Percentiles rank a stretch among this genome's conserved stretches.
Evolutionary conservation across 2,113 vertebrate genomes (phyloP).

Genomic region (Psittacula cyanocephala): DNA sequence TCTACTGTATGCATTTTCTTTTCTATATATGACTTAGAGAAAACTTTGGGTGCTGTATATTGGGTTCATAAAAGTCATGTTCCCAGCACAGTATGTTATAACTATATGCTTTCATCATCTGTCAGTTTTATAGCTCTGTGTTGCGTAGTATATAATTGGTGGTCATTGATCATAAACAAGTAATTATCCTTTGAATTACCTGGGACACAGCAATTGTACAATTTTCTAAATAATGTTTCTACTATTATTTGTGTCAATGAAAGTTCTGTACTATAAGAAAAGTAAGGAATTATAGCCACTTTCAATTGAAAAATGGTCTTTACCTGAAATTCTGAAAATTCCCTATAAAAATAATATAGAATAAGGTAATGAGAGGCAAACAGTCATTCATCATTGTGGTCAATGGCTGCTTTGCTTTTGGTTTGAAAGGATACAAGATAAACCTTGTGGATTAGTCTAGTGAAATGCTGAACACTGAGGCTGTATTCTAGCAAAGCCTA

Average conservation of each 20-base stretch:
- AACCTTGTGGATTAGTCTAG: background rate
- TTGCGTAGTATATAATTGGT: constrained; percentile 2
- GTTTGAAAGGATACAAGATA: background rate
- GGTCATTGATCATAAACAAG: constrained; percentile 51
- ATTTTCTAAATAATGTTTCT: constrained; percentile 37
- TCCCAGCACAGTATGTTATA: background rate
- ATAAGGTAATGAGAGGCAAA: background rate
- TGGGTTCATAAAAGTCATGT: constrained; percentile 31
- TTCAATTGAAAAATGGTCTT: constrained; percentile 5
- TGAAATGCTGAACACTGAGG: background rate
- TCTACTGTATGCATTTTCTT: background rate
- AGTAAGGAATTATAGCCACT: constrained; percentile 12
- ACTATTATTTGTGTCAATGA: constrained; percentile 27
- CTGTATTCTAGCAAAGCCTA: background rate
- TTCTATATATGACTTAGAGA: background rate
- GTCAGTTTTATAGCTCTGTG: constrained; percentile 33
- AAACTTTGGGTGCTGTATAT: background rate
- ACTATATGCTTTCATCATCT: constrained; percentile 12
- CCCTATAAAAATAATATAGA: background rate
- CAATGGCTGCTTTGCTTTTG: background rate
- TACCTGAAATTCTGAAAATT: background rate
- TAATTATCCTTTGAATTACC: constrained; percentile 55
- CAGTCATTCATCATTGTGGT: background rate
- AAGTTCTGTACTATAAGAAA: background rate
- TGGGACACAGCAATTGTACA: background rate